Evolutionary conservation across 2,113 vertebrate species (phyloP).

Genomic region (Prunella fulvescens): DNA sequence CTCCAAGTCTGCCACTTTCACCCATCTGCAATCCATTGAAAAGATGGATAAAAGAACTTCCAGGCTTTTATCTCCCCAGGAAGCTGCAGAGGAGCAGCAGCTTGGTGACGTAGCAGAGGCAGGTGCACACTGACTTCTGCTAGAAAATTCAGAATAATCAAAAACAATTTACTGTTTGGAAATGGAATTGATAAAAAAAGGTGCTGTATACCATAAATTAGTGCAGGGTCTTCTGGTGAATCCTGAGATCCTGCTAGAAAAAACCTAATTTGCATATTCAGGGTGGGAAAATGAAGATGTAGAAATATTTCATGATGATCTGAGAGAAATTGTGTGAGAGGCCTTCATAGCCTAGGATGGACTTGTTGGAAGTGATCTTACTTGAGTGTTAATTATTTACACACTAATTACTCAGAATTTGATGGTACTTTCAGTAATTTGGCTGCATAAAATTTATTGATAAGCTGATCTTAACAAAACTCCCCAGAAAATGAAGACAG

Average conservation of each 20-base stretch:
- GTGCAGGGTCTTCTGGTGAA: neutral
- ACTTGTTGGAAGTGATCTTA: neutral
- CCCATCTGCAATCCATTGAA: neutral
- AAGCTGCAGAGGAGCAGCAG: neutral
- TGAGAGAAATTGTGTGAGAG: neutral
- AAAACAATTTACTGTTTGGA: neutral
- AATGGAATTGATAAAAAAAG: neutral
- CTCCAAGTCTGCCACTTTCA: neutral
- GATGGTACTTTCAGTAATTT: neutral
- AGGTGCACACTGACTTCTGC: neutral
- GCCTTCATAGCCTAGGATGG: neutral
- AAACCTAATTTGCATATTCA: neutral
- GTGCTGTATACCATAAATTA: fast-evolving
- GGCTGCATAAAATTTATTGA: neutral
- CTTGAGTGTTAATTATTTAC: neutral
- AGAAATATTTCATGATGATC: neutral
- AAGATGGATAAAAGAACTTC: neutral
- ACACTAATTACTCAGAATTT: neutral
- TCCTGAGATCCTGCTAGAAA: neutral
- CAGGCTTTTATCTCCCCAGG: neutral
- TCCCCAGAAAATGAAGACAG: neutral
- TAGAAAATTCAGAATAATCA: neutral
- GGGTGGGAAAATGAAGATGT: neutral
- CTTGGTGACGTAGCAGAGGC: neutral
- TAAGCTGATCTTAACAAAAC: neutral